Conservation (phyloP, 2,888 invertebrate species). For the Pemphredon lugubris region DNA sequence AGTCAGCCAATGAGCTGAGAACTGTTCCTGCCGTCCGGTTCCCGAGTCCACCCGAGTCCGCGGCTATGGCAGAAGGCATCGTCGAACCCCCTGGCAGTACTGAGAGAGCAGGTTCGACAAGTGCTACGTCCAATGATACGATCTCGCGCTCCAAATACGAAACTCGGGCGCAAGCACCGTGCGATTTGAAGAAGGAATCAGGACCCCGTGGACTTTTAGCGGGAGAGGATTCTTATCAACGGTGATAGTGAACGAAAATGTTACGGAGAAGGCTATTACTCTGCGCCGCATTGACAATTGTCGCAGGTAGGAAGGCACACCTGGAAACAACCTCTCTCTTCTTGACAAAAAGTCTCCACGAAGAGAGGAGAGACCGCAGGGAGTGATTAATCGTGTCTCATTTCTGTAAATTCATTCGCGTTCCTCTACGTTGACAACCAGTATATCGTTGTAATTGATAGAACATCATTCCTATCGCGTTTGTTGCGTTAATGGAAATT, state of each 20-base stretch:
- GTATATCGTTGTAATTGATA: too few species aligned
- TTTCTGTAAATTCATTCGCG: too few species aligned
- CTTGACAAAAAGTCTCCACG: too few species aligned
- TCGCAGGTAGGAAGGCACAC: slow-evolving; percentile 56
- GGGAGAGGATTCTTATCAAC: too few species aligned
- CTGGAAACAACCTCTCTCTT: too few species aligned
- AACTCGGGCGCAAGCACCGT: slow-evolving; percentile 23
- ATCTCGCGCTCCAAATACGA: slow-evolving; percentile 17
- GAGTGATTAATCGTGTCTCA: too few species aligned
- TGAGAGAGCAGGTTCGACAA: slow-evolving; percentile 38
- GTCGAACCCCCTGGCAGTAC: slow-evolving; percentile 45
- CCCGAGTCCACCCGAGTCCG: slow-evolving; percentile 40
- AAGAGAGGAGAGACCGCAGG: too few species aligned
- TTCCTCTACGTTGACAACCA: too few species aligned
- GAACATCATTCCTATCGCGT: too few species aligned
- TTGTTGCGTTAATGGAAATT: too few species aligned
- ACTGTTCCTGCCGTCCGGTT: slow-evolving; percentile 53
- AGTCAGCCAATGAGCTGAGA: slow-evolving; percentile 77
- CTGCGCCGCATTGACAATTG: slow-evolving; percentile 51
- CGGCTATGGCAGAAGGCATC: slow-evolving; percentile 39
- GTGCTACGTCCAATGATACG: slow-evolving; percentile 40
- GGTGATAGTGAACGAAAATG: slow-evolving; percentile 51
- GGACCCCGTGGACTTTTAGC: neutral
- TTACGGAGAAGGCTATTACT: slow-evolving; percentile 55
- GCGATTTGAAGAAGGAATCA: neutral